Conservation (phyloP, 1,140 invertebrate species). For the Leptopilina boulardi region DNA sequence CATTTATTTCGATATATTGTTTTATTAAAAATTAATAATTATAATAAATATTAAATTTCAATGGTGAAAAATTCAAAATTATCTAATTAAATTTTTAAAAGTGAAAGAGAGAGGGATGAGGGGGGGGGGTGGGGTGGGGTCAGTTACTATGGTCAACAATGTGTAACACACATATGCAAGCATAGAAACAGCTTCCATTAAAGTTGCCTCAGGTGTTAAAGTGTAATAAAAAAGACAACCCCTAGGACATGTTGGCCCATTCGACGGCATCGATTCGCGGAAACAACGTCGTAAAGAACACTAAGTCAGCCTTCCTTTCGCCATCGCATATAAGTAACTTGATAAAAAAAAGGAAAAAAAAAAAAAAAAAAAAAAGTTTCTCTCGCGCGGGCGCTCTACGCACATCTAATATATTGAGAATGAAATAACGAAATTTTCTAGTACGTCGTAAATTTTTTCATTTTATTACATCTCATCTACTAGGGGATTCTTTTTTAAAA, state of each 20-base stretch:
- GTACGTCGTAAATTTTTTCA: slow-evolving; percentile 19
- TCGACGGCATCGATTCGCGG: slow-evolving; percentile 39
- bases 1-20: no score
- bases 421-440: slow-evolving; percentile 28
- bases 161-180: background rate
- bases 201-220: slow-evolving; percentile 29
- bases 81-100: no score
- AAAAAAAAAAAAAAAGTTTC: no score
- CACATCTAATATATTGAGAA: slow-evolving; percentile 8
- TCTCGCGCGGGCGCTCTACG: background rate
- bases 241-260: slow-evolving; percentile 22
- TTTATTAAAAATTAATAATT: no score
- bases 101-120: background rate
- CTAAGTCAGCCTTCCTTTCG: slow-evolving; percentile 44
- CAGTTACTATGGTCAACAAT: background rate
- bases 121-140: no score
- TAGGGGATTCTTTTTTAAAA: background rate
- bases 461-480: slow-evolving; percentile 25
- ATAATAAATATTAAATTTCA: no score
- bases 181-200: slow-evolving; percentile 10
- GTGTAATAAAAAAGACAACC: slow-evolving; percentile 22
- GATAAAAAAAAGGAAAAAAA: no score
- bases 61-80: no score
- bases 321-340: slow-evolving; percentile 39
- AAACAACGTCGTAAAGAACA: slow-evolving; percentile 44